Conservation (phyloP, 1,140 invertebrate genomes). For the Eupristina koningsbergeri region DNA sequence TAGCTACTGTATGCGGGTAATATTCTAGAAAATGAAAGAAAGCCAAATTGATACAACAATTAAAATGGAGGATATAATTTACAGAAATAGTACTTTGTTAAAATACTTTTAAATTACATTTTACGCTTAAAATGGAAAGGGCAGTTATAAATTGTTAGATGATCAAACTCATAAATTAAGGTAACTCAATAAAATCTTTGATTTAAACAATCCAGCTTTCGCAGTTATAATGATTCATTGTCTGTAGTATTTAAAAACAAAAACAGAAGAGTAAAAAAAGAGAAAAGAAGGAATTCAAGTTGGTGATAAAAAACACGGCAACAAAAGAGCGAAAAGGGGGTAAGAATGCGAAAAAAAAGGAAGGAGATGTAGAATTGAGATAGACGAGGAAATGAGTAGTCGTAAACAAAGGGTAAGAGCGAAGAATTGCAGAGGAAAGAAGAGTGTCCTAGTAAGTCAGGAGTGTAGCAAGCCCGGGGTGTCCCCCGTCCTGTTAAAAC, state of each 20-base stretch:
- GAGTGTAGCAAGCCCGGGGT: background rate
- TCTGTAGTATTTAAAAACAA: background rate
- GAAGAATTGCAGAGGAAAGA: slow-evolving; percentile 25
- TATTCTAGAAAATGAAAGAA: background rate
- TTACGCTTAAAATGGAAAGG: background rate
- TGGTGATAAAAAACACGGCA: background rate
- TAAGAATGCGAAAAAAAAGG: background rate
- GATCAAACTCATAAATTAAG: background rate
- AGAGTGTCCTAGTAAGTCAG: background rate
- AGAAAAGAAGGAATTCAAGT: background rate
- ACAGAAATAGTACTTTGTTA: background rate
- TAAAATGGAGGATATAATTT: background rate
- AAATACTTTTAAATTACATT: background rate
- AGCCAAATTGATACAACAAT: background rate
- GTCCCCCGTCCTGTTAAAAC: slow-evolving; percentile 20
- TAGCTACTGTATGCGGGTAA: background rate
- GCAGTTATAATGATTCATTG: background rate
- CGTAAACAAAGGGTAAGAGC: slow-evolving; percentile 33
- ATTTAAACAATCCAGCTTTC: slow-evolving; percentile 9
- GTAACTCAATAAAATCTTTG: slow-evolving; percentile 22
- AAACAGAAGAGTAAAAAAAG: too few species aligned
- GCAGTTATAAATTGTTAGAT: background rate
- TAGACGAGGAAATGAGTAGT: slow-evolving; percentile 33
- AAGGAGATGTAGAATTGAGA: background rate
- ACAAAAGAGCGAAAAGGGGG: background rate